Evolutionary conservation across 2,797 vertebrate species (phyloP), one percentile per base, ranked within the genome.

Genomic region (Scomberomorus guttatus): DNA sequence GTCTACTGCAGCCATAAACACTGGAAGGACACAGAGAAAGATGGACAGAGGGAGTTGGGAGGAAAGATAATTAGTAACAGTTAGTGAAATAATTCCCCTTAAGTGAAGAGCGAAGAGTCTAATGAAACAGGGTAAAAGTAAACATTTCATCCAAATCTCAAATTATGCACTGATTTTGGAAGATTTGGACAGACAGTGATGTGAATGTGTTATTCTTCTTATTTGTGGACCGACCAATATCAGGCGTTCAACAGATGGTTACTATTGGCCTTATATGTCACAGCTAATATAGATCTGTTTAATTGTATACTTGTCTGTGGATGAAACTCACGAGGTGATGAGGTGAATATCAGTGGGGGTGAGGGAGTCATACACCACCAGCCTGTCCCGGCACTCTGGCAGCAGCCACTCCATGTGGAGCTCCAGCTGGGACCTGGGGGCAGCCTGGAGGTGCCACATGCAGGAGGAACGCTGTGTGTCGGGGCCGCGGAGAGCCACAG

Each of bases 1-100:
- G 96, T n/a, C 95, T 94, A 83, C 96, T 98, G 95, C 97, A 99
- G 80, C 97, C 97, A 0, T 97, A 97, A 73, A 97, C 92, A 74
- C 97, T 99, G 29, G 12, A 25, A 51, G 37, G n/a, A 58, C n/a
- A 24, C 1, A 68, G 17, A 5, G 11, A 52, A 15, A 44, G 10
- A 37, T 37, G n/a, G n/a, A 17, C 3, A 37, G 15, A 22, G 1
- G 17, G 25, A 42, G 8, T 32, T 25, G 27, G 5, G 1, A 4
- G 0, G 18, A 15, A 7, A 55, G 5, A 5, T 4, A 15, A 22
- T 11, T 22, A 64, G 20, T 9, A 44, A 48, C 6, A 48, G 44
- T 18, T 17, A 7, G 37, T 37, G 17, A 48, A 6, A 17, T 13
- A 14, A 17, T 44, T n/a, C n/a, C n/a, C n/a, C n/a, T n/a, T n/a